Evolutionary conservation across 2,797 vertebrate species (phyloP).

Genomic region (Lepus townsendii): DNA sequence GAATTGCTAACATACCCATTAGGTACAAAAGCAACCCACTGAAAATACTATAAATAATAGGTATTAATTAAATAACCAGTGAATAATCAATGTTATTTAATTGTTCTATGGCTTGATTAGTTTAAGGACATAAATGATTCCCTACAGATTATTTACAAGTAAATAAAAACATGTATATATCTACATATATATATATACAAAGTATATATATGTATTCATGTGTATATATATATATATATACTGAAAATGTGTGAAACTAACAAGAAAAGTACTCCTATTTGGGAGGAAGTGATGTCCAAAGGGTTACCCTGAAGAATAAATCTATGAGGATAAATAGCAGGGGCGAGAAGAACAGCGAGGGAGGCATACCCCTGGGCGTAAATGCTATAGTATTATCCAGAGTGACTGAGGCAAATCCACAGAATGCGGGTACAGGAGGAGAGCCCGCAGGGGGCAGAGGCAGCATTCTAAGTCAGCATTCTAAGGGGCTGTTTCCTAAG

Average conservation of each 20-base stretch:
- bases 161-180: background rate
- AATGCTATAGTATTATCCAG: background rate
- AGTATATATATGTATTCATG: background rate
- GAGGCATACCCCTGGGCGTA: background rate
- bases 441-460: background rate
- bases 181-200: background rate
- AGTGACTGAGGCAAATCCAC: background rate
- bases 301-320: background rate
- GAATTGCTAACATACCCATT: background rate
- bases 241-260: background rate
- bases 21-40: background rate
- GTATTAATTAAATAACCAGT: background rate
- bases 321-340: background rate
- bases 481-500: background rate
- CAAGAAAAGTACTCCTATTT: conserved; percentile 32
- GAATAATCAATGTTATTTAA: conserved; percentile 27
- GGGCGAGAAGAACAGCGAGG: too few relatives aligned
- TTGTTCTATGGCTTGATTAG: background rate
- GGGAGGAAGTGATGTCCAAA: background rate
- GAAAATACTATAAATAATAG: background rate
- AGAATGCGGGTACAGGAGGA: background rate
- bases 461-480: background rate
- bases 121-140: background rate
- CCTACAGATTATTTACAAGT: conserved; percentile 36
- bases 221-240: background rate